Evolutionary conservation across 1,140 invertebrate species (phyloP).

Genomic region (Heterodera carotae): DNA sequence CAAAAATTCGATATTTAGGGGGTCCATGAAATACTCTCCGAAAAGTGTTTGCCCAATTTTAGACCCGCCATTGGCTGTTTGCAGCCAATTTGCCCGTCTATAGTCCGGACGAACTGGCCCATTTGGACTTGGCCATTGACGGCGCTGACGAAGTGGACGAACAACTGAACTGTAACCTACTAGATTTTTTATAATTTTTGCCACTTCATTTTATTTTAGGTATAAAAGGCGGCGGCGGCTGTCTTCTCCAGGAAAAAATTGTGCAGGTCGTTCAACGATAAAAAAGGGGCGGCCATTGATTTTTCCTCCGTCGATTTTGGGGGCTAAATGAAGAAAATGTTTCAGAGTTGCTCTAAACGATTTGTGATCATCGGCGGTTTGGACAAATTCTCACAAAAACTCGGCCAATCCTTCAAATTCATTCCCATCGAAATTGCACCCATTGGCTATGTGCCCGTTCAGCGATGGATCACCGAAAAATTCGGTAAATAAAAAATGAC

Average conservation of each 20-base stretch:
- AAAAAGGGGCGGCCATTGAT: background rate
- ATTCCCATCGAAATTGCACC: conserved; percentile 44
- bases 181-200: background rate
- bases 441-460: conserved; percentile 20
- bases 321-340: no score
- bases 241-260: conserved; percentile 40
- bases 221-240: conserved; percentile 49
- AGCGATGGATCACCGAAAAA: conserved; percentile 41
- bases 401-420: conserved; percentile 36
- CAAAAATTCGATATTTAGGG: no score
- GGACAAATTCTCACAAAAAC: conserved; percentile 24
- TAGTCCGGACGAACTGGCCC: conserved; percentile 13
- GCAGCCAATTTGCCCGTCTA: conserved; percentile 41
- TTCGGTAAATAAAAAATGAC: conserved; percentile 2
- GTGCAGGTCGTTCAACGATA: conserved; percentile 27
- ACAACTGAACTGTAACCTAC: conserved; percentile 35
- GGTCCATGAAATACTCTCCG: no score
- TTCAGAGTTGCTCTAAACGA: conserved; percentile 25
- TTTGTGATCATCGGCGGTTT: conserved; percentile 37
- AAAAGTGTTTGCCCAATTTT: no score
- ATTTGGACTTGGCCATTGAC: conserved; percentile 44
- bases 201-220: background rate
- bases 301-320: no score
- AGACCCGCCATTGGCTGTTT: conserved; percentile 43
- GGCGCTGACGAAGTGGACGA: conserved; percentile 46